A percentile compares a stretch with the other conserved stretches of the same genome.
phyloP scores from a whole-genome alignment of 2,113 vertebrate genomes.

The Glareola pratincola region DNA sequence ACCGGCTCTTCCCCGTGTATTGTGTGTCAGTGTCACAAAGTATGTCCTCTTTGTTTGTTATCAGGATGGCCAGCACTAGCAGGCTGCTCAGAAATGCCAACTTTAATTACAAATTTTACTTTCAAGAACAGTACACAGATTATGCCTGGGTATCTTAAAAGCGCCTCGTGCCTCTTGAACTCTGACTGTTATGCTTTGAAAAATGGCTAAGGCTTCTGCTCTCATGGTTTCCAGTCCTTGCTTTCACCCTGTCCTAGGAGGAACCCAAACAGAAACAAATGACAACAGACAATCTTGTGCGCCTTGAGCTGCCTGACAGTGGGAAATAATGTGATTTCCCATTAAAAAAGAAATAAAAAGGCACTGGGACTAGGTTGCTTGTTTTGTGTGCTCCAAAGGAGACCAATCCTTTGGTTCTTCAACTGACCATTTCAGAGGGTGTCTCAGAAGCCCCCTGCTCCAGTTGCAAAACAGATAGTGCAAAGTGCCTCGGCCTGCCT shows the following conservation, averaged over 20 bases:
- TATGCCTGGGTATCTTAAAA: neutral
- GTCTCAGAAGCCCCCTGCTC: neutral
- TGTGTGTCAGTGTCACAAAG: slow-evolving; percentile 5
- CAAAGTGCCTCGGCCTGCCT: neutral
- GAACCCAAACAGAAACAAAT: neutral
- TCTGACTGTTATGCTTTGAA: neutral
- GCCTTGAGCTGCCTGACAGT: neutral
- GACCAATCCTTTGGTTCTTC: neutral
- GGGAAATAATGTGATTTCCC: neutral
- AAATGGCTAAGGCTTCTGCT: neutral
- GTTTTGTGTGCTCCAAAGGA: neutral
- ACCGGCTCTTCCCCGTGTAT: rapidly evolving
- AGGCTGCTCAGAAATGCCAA: slow-evolving; percentile 23
- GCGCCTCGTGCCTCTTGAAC: neutral
- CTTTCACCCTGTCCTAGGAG: slow-evolving; percentile 17
- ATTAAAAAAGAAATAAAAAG: neutral
- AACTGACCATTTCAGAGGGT: neutral
- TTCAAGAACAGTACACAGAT: neutral
- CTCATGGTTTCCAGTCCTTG: neutral
- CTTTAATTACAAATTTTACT: neutral
- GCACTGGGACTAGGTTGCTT: neutral
- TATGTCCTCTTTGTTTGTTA: neutral
- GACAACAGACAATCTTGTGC: neutral
- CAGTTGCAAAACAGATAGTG: neutral
- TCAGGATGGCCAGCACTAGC: neutral